phyloP scores from a whole-genome alignment of 2,797 vertebrate species.

The Tympanoctomys barrerae region DNA sequence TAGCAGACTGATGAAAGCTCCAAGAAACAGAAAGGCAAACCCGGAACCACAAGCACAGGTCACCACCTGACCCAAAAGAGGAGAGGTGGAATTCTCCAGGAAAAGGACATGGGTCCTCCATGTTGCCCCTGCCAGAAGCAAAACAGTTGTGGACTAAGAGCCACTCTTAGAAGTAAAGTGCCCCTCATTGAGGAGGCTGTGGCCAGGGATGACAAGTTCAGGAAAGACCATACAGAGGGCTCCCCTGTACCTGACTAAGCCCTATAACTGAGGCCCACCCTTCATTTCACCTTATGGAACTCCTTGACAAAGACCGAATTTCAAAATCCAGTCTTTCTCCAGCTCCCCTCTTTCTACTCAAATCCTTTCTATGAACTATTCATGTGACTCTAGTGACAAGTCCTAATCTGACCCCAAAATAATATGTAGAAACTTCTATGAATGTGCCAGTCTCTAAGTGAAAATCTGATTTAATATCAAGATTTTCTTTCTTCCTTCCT shows the following conservation, averaged over 20 bases:
- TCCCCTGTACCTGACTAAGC: background rate
- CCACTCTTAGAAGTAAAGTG: background rate
- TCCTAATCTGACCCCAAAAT: constrained; percentile 61
- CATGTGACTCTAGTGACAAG: constrained; percentile 62
- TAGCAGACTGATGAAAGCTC: background rate
- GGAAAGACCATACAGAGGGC: background rate
- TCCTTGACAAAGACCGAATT: constrained; percentile 6
- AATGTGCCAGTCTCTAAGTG: constrained; percentile 36
- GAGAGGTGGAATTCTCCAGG: background rate
- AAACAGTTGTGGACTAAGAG: background rate
- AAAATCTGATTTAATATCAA: background rate
- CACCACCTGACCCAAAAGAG: background rate
- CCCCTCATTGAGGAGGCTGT: background rate
- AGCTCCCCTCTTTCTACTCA: constrained; percentile 41
- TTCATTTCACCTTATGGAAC: constrained; percentile 1
- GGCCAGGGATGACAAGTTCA: constrained; percentile 16
- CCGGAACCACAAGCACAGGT: background rate
- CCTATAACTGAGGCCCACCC: background rate
- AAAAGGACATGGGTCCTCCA: background rate
- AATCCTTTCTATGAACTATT: constrained; percentile 55
- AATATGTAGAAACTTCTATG: constrained; percentile 59
- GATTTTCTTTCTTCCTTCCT: constrained; percentile 11
- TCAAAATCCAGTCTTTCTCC: constrained; percentile 50
- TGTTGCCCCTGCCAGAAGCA: background rate
- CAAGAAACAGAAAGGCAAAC: constrained; percentile 19